Evolutionary conservation across 2,113 vertebrate genomes (phyloP), one percentile per base, ranked within the genome.

Genomic region (Tachuris rubrigastra): DNA sequence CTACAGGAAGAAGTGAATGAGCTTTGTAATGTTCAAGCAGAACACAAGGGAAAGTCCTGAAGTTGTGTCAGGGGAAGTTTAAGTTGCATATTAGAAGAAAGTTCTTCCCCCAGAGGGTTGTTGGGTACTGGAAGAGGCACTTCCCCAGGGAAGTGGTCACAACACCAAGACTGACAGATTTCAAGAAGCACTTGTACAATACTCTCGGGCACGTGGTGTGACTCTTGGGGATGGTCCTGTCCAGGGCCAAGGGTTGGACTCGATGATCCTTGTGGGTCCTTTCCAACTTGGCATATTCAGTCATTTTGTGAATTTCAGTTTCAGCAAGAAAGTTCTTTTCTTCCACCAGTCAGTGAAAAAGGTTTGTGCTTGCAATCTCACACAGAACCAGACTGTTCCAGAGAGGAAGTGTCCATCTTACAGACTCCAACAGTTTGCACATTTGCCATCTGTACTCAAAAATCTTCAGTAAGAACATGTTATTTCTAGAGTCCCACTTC

Each of bases 401-500:
- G 55, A 81, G 69, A 83, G 71, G 68, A 93, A 82, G 17, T 73
- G 91, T 89, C 80, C 94, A 89, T 80, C 65, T 87, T 60, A 77
- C 22, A 87, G 16, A 53, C 42, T 90, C 77, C 52, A 87, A 79
- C 79, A 93, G 72, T 79, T 89, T 91, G 82, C 24, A 84, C 41
- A 59, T 80, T 89, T 92, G 74, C 90, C 80, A 96, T 96, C 93
- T 96, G 94, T 89, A 87, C 83, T 93, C 83, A 87, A 47, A 85
- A 59, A 86, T 85, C 75, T 88, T 88, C 74, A 92, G 71, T 33
- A 46, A 83, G 90, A 96, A 92, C 65, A 94, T 47, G 72, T 67
- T 95, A 92, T 96, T 97, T 95, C 89, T 93, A 89, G 65, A 95
- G 93, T 66, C 74, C 56, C 83, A 71, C 85, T 94, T 95, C 58